A percentile compares a stretch with the other conserved stretches of the same genome.
Evolutionary conservation across 2,797 vertebrate genomes (phyloP).

Genomic region (Ceryle rudis): DNA sequence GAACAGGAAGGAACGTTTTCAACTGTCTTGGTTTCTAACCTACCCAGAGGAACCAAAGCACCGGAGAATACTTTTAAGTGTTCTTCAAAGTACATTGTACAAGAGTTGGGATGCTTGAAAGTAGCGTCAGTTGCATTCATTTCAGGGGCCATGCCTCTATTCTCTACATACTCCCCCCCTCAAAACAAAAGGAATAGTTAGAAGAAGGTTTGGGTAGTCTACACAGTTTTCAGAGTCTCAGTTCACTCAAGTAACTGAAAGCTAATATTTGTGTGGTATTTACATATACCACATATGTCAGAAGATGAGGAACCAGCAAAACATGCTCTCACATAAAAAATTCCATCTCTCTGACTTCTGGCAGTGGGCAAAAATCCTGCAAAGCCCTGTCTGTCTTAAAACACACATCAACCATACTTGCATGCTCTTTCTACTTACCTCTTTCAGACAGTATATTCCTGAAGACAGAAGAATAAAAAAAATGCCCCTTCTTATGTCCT

Average conservation of each 20-base stretch:
- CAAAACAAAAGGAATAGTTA: background rate
- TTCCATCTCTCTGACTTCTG: background rate
- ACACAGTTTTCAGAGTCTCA: background rate
- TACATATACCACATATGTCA: background rate
- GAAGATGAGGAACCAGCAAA: background rate
- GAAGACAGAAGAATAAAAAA: background rate
- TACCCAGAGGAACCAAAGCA: background rate
- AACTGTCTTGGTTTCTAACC: background rate
- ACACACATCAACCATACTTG: background rate
- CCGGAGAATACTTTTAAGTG: background rate
- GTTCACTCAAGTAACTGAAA: background rate
- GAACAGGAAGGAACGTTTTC: conserved; percentile 18
- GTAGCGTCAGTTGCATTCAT: background rate
- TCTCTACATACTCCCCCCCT: rapidly evolving
- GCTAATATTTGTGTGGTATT: background rate
- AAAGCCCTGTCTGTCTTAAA: background rate
- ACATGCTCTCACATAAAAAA: background rate
- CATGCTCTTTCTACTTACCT: background rate
- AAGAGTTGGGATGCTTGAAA: background rate
- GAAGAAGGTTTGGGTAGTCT: background rate
- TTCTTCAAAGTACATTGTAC: background rate
- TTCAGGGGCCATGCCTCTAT: background rate
- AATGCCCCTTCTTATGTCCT: background rate
- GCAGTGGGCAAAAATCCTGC: background rate
- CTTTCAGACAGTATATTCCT: background rate